Evolutionary conservation across 1,140 invertebrate genomes (phyloP), one percentile per base, ranked within the genome.

Genomic region (Leptinotarsa texana): DNA sequence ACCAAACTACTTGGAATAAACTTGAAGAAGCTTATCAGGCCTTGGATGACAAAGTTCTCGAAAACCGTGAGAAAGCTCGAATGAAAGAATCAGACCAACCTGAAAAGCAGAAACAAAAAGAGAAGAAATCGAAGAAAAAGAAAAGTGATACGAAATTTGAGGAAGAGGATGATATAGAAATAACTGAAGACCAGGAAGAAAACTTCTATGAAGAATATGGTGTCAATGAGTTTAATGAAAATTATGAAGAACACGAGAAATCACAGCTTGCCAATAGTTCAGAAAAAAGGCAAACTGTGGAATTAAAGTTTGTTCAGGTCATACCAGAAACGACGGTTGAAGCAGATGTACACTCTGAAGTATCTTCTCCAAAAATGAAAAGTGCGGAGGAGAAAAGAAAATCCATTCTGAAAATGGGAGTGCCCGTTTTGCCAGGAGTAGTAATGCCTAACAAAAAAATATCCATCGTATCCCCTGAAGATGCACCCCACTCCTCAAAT

Each of bases 371-470:
- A 15, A 48, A 51, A 69, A 70, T 77, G 47, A 51, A 73, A 68
- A 74, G 66, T 67, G 73, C 79, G 4, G 69, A 74, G 17, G 72
- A 77, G 48, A 81, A 80, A 69, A 72, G 80, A 57, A 77, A 75
- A 66, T 81, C 80, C 17, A 78, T 78, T 3, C 68, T 80, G 69
- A 82, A 81, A 77, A 68, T 78, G 3, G 81, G 81, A 4, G 77
- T 82, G 15, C 74, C 80, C 13, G 81, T 82, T 6, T 68, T 82
- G 72, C 81, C 81, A 0, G 78, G 80, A n/a, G 78, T 74, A n/a
- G 69, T 80, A 11, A 61, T 81, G 63, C 76, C 77, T 13, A 73
- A 79, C 11, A 42, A 61, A 11, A 77, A 75, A 63, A 48, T 75
- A 6, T 21, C 17, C 4, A 65, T 18, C 69, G 63, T 33, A 57